phyloP scores from a whole-genome alignment of 2,113 vertebrate genomes.

The Prinia subflava region DNA sequence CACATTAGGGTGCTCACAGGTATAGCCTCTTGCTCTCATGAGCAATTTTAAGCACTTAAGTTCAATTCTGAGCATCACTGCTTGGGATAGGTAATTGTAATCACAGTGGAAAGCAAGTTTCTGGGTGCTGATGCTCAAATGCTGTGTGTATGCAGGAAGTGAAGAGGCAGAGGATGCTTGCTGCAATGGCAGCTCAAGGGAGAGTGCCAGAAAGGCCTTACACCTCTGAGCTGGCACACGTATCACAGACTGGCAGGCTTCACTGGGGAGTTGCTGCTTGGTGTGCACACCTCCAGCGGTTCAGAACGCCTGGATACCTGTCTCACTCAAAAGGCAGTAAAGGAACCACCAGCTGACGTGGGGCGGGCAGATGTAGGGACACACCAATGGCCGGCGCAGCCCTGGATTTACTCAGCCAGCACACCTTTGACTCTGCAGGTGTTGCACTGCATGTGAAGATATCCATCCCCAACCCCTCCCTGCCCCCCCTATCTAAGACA shows the following conservation, averaged over 20 bases:
- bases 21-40: conserved; percentile 63
- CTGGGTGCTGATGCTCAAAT: conserved; percentile 31
- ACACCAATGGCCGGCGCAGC: background rate
- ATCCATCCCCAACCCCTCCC: too few relatives aligned
- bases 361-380: background rate
- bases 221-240: conserved; percentile 24
- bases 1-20: conserved; percentile 73
- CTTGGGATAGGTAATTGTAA: conserved; percentile 66
- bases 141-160: background rate
- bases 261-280: background rate
- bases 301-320: conserved; percentile 20
- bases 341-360: background rate
- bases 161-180: conserved; percentile 12
- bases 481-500: background rate
- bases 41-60: conserved; percentile 54
- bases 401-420: background rate
- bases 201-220: conserved; percentile 51
- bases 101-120: conserved; percentile 56
- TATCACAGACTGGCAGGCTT: conserved; percentile 26
- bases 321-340: background rate
- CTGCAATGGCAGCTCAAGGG: conserved; percentile 41
- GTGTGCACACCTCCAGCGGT: background rate
- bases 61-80: conserved; percentile 78
- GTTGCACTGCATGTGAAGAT: background rate
- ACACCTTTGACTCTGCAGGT: fast-evolving